Evolutionary conservation across 30 jellyfish, hydroid and myxozoan species (phyloP).

Genomic region (Aurelia sp.): DNA sequence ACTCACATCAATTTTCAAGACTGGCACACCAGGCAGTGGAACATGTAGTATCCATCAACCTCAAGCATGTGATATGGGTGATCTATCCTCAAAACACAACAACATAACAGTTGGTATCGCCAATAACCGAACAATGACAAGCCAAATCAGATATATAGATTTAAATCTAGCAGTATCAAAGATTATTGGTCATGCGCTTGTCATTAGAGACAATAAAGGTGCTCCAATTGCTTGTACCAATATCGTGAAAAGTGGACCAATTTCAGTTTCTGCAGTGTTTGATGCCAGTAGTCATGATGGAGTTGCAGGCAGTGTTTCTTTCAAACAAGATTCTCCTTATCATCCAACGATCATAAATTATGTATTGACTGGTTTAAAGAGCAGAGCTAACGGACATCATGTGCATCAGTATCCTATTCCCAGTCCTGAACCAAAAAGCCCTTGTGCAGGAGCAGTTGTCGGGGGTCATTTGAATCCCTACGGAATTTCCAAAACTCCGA

Average conservation of each 20-base stretch:
- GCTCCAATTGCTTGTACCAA: constrained; percentile 80
- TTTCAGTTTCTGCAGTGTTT: constrained; percentile 59
- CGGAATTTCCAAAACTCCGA: constrained; percentile 37
- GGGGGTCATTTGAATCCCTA: constrained; percentile 92
- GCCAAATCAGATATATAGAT: constrained; percentile 41
- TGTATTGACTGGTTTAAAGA: constrained; percentile 48
- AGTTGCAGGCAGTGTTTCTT: constrained; percentile 70
- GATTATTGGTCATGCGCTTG: constrained; percentile 60
- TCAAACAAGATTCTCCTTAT: constrained; percentile 86
- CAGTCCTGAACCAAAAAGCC: constrained; percentile 46
- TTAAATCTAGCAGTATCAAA: constrained; percentile 47
- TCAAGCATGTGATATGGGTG: constrained; percentile 79
- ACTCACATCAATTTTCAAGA: constrained; percentile 33
- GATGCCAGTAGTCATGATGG: constrained; percentile 55
- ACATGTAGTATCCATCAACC: constrained; percentile 76
- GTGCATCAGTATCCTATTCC: constrained; percentile 92
- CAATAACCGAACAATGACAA: constrained; percentile 15
- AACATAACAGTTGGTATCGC: constrained; percentile 74
- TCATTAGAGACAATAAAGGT: constrained; percentile 44
- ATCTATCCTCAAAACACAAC: constrained; percentile 65
- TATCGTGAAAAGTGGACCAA: constrained; percentile 73
- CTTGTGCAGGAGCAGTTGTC: constrained; percentile 80
- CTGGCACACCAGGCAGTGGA: constrained; percentile 34
- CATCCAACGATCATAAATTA: constrained; percentile 78
- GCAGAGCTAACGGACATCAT: constrained; percentile 78